A percentile compares a stretch with the other conserved stretches of the same genome.
Conservation (phyloP, 2,113 vertebrate genomes). For the Pyxicephalus adspersus region DNA sequence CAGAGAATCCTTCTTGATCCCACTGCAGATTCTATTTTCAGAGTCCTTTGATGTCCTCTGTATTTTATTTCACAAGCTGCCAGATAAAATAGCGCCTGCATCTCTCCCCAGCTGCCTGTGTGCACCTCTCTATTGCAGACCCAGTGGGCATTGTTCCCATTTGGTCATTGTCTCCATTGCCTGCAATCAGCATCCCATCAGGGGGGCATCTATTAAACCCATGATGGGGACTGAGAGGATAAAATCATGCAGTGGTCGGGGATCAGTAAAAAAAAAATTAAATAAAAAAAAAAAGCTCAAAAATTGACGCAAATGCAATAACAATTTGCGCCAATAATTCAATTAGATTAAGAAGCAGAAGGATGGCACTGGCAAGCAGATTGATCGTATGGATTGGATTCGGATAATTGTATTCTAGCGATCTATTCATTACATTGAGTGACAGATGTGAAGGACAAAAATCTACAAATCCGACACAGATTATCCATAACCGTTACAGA, state of each 20-base stretch:
- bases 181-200: slow-evolving; percentile 34
- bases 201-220: slow-evolving; percentile 38
- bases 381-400: too few relatives aligned
- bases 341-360: too few relatives aligned
- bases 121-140: slow-evolving; percentile 21
- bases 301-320: too few relatives aligned
- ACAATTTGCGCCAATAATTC: too few relatives aligned
- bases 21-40: slow-evolving; percentile 12
- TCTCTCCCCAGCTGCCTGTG: slow-evolving; percentile 20
- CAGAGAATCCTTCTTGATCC: slow-evolving; percentile 14
- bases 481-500: too few relatives aligned
- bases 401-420: too few relatives aligned
- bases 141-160: slow-evolving; percentile 22
- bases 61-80: slow-evolving; percentile 24
- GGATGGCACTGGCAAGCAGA: too few relatives aligned
- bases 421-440: too few relatives aligned
- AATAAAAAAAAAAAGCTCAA: too few relatives aligned
- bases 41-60: slow-evolving; percentile 31
- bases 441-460: too few relatives aligned
- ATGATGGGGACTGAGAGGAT: background rate
- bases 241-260: background rate
- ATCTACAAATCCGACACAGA: too few relatives aligned
- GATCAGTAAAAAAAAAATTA: too few relatives aligned
- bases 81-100: background rate
- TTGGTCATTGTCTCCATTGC: slow-evolving; percentile 4